A percentile compares a stretch with the other conserved stretches of the same genome.
These are phyloP conservation scores for Pseudochromis fuscus DNA, from an alignment of 2,797 vertebrate species.

Conservation along the genomic window DNA sequence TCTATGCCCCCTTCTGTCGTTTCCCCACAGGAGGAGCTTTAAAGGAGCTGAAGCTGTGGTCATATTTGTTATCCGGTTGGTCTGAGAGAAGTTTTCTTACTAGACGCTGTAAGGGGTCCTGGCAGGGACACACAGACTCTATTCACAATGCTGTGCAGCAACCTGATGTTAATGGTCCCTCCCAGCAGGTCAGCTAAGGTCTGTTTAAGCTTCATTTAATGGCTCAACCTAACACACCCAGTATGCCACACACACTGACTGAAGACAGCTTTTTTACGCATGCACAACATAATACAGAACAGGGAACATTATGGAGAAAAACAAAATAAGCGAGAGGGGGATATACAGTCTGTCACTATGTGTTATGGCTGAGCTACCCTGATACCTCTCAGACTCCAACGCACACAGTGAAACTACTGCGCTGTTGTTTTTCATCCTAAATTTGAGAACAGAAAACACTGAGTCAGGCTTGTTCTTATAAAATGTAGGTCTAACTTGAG, in stretches of 20 bases:
- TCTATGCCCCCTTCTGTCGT: background rate
- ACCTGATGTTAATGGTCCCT: slow-evolving; percentile 26
- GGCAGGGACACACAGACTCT: slow-evolving; percentile 22
- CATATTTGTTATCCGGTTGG: slow-evolving; percentile 11
- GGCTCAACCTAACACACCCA: slow-evolving; percentile 3
- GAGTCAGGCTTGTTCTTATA: slow-evolving; percentile 8
- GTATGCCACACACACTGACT: slow-evolving; percentile 4
- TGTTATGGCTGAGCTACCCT: slow-evolving; percentile 23
- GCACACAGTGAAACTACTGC: background rate
- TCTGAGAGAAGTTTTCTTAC: slow-evolving; percentile 21
- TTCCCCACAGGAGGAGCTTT: slow-evolving; percentile 9
- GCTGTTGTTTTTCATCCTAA: slow-evolving; percentile 13
- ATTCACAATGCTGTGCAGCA: slow-evolving; percentile 29
- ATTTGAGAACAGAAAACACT: slow-evolving; percentile 21
- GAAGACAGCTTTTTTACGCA: background rate
- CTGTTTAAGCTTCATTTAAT: slow-evolving; percentile 35
- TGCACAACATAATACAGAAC: slow-evolving; percentile 8
- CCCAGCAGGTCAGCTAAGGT: slow-evolving; percentile 36
- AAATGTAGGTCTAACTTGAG: slow-evolving; percentile 4
- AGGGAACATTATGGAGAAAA: background rate
- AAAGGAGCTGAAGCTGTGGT: slow-evolving; percentile 16
- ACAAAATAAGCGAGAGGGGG: background rate
- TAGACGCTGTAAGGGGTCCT: slow-evolving; percentile 11
- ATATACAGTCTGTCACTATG: slow-evolving; percentile 20
- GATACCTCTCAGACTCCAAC: slow-evolving; percentile 17